Base-by-base conservation (phyloP, 2,113 vertebrate genomes). In the Mus spicilegus region DNA sequence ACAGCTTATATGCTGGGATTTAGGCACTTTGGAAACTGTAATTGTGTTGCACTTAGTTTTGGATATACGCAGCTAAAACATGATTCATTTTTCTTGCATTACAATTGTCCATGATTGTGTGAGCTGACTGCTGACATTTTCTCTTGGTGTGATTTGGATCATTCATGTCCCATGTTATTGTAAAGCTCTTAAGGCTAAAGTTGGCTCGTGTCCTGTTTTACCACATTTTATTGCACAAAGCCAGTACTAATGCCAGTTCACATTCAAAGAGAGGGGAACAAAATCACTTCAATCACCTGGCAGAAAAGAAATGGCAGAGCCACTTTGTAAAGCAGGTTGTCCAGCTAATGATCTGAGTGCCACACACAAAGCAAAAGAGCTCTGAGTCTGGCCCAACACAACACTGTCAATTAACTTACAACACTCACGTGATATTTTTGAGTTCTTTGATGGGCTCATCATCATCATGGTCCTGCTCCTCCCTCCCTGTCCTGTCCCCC, bases 401-500 rank as follows among this genome's bases (percentile, higher is more conserved):
- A 24, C 28, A 58, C 3, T 56, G 51, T 33, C 56, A 56, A 63
- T 3, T 63, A 17, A 42, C n/a, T 42, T 63, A 17, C 12, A 63
- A n/a, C 30, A 42, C 24, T 42, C n/a, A 26, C 56, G 42, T 17
- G 24, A 28, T 8, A 6, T 26, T 82, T 61, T 39, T 5, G 5
- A 84, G n/a, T 63, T 42, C 13, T 9, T 84, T 28, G 24, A 2
- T 7, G 14, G 19, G 16, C 17, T n/a, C 11, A 1, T 5, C 10
- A 17, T 54, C 49, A 11, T n/a, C 10, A 81, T 39, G 24, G 54
- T n/a, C 5, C 58, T 42, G 24, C 0, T 26, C 6, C 20, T 42
- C 20, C 5, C n/a, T 63, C 5, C 7, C 3, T 2, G 2, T 63
- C n/a, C 1, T 1, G 1, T 33, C 67, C 10, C 30, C n/a, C n/a